Conservation (phyloP, 2,888 invertebrate genomes). For the Apomyelois bistriatella region DNA sequence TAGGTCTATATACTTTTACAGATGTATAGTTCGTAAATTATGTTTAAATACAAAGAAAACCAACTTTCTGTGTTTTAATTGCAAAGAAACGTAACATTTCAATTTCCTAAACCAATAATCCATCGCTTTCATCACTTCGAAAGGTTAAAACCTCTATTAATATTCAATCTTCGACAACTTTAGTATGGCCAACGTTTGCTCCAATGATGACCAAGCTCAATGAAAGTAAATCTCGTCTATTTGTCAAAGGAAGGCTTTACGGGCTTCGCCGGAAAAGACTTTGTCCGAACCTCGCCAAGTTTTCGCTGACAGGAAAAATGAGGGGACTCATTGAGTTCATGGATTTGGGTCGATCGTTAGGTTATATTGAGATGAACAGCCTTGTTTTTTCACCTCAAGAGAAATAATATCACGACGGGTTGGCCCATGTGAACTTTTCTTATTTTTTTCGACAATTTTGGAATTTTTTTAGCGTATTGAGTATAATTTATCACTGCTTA, state of each 20-base stretch:
- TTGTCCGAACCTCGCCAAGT: constrained; percentile 50
- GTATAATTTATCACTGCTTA: no score
- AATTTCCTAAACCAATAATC: neutral
- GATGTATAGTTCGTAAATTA: no score
- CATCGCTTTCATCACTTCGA: neutral
- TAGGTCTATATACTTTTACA: no score
- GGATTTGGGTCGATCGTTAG: constrained; percentile 61
- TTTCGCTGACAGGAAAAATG: constrained; percentile 58
- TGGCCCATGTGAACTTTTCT: neutral
- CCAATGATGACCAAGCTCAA: constrained; percentile 3
- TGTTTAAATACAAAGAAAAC: no score
- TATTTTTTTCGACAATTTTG: neutral
- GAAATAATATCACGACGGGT: neutral
- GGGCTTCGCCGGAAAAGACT: constrained; percentile 35
- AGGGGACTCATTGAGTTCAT: constrained; percentile 43
- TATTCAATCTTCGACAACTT: neutral
- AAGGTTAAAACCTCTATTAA: constrained; percentile 5
- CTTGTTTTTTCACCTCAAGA: neutral
- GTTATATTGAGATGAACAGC: constrained; percentile 44
- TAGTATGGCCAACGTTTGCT: constrained; percentile 1
- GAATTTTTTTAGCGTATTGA: no score
- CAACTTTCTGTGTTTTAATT: no score
- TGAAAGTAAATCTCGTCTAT: constrained; percentile 42
- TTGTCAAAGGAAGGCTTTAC: constrained; percentile 48
- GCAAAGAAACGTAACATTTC: no score